phyloP scores from a whole-genome alignment of 2,113 vertebrate genomes.

The Apodemus sylvaticus region DNA sequence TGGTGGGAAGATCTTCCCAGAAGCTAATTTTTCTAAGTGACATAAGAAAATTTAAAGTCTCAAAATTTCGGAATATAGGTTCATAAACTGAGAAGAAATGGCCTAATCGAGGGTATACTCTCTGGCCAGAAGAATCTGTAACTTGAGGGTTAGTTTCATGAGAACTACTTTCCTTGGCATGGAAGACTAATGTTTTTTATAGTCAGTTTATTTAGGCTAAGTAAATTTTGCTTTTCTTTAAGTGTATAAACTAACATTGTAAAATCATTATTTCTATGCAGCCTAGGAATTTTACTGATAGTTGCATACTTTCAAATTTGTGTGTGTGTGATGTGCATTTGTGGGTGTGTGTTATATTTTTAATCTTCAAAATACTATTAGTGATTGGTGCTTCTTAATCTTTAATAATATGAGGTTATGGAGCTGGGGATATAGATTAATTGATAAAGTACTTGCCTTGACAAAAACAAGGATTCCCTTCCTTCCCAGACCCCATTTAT shows the following conservation, averaged over 20 bases:
- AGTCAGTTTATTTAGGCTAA: not conserved
- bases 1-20: not conserved
- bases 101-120: not conserved
- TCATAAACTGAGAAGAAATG: slow-evolving; percentile 5
- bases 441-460: not conserved
- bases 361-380: not conserved
- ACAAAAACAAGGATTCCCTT: not conserved
- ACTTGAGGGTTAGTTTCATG: not conserved
- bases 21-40: not conserved
- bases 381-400: not conserved
- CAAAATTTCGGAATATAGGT: not conserved
- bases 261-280: not conserved
- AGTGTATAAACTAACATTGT: not conserved
- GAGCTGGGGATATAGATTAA: not conserved
- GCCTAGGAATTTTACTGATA: not conserved
- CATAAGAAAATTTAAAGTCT: not conserved
- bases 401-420: not conserved
- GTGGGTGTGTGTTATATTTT: not conserved
- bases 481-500: not conserved
- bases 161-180: not conserved
- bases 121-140: not conserved
- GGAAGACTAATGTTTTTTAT: not conserved
- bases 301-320: not conserved
- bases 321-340: not conserved
- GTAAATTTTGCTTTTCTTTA: not conserved